Percentiles rank a stretch among this genome's conserved stretches.
Evolutionary conservation across 1,140 invertebrate genomes (phyloP).

Genomic region (Drosophila grimshawi): DNA sequence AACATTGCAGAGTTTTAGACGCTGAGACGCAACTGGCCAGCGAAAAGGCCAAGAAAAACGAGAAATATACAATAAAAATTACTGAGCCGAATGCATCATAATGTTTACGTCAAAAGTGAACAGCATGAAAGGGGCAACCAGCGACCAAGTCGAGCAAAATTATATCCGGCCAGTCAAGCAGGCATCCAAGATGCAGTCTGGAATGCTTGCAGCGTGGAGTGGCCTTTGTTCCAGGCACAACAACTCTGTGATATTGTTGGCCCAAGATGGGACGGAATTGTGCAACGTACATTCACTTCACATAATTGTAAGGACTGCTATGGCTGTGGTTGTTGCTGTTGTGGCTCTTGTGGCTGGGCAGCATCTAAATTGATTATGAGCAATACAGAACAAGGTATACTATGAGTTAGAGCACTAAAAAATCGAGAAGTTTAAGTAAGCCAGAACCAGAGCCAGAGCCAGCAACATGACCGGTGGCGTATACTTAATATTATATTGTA

Average conservation of each 20-base stretch:
- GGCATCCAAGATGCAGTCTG: conserved; percentile 55
- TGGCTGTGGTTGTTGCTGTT: conserved; percentile 19
- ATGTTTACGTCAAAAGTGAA: conserved; percentile 80
- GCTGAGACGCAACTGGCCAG: conserved; percentile 24
- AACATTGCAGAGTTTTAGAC: conserved; percentile 31
- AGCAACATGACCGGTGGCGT: conserved; percentile 17
- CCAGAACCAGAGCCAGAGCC: background rate
- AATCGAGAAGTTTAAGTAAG: conserved; percentile 10
- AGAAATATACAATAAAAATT: conserved; percentile 81
- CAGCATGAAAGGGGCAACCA: conserved; percentile 59
- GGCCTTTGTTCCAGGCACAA: conserved; percentile 60
- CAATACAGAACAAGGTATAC: conserved; percentile 35
- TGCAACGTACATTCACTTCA: conserved; percentile 46
- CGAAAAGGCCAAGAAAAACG: conserved; percentile 52
- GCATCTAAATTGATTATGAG: conserved; percentile 74
- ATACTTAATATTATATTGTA: conserved; percentile 30
- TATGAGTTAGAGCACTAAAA: conserved; percentile 1
- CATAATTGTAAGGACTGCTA: conserved; percentile 46
- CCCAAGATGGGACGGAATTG: conserved; percentile 46
- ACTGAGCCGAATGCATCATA: conserved; percentile 82
- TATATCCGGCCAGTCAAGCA: conserved; percentile 17
- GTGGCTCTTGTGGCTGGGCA: conserved; percentile 27
- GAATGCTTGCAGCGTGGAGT: conserved; percentile 19
- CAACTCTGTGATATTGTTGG: conserved; percentile 22
- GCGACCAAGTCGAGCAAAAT: conserved; percentile 22